phyloP scores from a whole-genome alignment of 2,113 vertebrate genomes.

The Aspiorhynchus laticeps region DNA sequence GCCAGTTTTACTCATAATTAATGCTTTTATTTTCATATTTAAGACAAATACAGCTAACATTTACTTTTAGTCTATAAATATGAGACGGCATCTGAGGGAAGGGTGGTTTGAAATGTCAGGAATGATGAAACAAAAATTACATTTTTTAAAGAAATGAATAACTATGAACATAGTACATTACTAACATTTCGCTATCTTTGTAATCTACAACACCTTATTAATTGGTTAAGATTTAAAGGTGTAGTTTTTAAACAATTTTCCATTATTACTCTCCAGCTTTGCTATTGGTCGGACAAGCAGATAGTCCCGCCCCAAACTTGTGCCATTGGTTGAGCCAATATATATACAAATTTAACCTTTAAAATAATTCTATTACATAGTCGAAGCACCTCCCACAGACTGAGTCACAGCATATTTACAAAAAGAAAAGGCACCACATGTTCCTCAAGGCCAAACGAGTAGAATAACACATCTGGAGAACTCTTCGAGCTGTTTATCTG shows the following conservation, averaged over 20 bases:
- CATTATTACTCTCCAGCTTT: not conserved
- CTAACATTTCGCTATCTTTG: no score
- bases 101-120: slow-evolving; percentile 6
- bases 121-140: not conserved
- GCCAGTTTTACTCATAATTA: not conserved
- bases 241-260: no score
- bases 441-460: slow-evolving; percentile 6
- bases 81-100: slow-evolving; percentile 13
- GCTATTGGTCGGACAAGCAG: not conserved
- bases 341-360: not conserved
- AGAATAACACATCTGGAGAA: slow-evolving; percentile 30
- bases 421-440: not conserved
- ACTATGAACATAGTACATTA: no score
- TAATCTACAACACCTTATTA: not conserved
- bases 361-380: not conserved
- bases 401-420: slow-evolving; percentile 54
- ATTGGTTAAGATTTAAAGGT: no score
- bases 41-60: slow-evolving; percentile 11
- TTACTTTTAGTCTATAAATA: not conserved
- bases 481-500: slow-evolving; percentile 33
- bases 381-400: slow-evolving; percentile 54
- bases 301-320: not conserved
- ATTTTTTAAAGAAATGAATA: no score
- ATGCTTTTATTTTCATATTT: not conserved
- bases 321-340: not conserved